Conservation (phyloP, 2,797 vertebrate genomes). For the Limosa lapponica region DNA sequence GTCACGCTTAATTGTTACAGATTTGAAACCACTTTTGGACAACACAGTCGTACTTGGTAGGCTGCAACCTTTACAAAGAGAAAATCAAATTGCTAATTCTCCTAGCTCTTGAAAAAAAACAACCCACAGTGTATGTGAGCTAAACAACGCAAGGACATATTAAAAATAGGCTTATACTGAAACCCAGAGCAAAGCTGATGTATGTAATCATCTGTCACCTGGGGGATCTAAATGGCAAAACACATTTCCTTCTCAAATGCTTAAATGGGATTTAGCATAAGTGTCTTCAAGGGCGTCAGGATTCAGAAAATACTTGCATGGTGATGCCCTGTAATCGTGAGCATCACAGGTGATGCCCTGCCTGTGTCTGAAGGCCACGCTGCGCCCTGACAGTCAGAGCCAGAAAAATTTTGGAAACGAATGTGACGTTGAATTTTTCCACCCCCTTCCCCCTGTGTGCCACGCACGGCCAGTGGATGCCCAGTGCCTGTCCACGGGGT, state of each 20-base stretch:
- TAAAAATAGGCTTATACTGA: neutral
- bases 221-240: neutral
- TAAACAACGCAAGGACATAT: neutral
- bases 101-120: neutral
- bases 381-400: accelerated
- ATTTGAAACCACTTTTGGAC: neutral
- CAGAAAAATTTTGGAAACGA: neutral
- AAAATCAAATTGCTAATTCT: neutral
- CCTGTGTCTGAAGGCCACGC: neutral
- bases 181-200: neutral
- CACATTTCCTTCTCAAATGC: accelerated
- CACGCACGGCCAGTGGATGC: accelerated
- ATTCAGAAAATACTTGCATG: neutral
- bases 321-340: neutral
- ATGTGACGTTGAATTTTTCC: accelerated
- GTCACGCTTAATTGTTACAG: neutral
- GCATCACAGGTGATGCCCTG: neutral
- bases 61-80: neutral
- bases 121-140: neutral
- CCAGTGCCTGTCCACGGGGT: accelerated
- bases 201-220: neutral
- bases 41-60: accelerated
- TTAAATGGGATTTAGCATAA: neutral
- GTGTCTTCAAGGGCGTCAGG: neutral
- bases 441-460: accelerated